Percentiles rank a stretch among this genome's conserved stretches.
Conservation (phyloP, 2,888 invertebrate species). For the Macrosiphum euphorbiae region DNA sequence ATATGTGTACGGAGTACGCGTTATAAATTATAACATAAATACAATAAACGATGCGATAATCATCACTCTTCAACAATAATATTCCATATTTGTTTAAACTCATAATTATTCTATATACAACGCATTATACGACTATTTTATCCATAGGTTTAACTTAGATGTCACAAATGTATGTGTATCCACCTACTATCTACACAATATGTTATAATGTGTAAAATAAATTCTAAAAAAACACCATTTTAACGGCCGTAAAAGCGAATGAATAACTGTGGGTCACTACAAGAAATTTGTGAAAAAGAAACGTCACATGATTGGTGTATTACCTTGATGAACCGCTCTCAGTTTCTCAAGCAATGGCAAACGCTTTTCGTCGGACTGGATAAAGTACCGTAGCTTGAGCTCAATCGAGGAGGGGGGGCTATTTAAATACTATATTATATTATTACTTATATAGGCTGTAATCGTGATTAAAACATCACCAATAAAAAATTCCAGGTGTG, state of each 20-base stretch:
- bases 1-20: not conserved
- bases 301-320: not conserved
- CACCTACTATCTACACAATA: not conserved
- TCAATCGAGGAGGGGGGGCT: no score
- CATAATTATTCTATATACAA: not conserved
- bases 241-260: not conserved
- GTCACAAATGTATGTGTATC: not conserved
- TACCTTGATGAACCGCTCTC: not conserved
- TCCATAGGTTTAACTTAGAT: not conserved
- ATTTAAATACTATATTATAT: no score
- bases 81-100: not conserved
- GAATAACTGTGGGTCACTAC: not conserved
- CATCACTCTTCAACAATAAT: not conserved
- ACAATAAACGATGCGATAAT: not conserved
- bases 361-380: not conserved
- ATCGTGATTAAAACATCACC: no score
- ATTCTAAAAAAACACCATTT: not conserved
- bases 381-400: no score
- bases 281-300: not conserved
- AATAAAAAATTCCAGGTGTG: no score
- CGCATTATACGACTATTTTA: not conserved
- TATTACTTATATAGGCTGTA: no score
- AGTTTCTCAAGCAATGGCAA: not conserved
- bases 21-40: not conserved
- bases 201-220: not conserved